A percentile compares a stretch with the other conserved stretches of the same genome.
These are phyloP conservation scores for Gallirallus australis DNA, from an alignment of 2,797 vertebrate species.

Conservation along the genomic window DNA sequence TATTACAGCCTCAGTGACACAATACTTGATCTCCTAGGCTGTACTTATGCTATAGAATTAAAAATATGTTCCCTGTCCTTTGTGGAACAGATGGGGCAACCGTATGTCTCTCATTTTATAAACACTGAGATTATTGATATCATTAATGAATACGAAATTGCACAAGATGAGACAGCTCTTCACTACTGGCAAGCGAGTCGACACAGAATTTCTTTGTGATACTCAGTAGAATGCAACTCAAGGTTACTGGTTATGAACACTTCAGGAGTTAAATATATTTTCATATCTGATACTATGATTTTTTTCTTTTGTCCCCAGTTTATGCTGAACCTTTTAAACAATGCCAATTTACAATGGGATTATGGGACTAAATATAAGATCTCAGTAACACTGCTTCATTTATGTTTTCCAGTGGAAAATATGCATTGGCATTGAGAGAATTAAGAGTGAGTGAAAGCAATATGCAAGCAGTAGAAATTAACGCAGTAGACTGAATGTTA, in stretches of 20 bases:
- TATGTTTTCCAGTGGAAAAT: neutral
- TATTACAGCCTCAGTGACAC: neutral
- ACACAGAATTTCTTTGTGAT: neutral
- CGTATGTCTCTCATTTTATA: neutral
- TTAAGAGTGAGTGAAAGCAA: neutral
- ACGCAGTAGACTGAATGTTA: neutral
- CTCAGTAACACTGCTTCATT: neutral
- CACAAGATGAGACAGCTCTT: neutral
- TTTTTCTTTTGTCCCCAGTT: neutral
- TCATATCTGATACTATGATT: neutral
- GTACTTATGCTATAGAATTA: neutral
- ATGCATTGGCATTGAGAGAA: neutral
- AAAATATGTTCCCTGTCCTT: neutral
- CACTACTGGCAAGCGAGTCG: neutral
- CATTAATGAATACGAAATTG: neutral
- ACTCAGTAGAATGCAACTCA: neutral
- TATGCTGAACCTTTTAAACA: neutral
- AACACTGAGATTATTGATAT: slow-evolving; percentile 4
- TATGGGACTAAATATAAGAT: neutral
- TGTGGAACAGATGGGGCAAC: neutral
- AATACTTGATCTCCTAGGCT: neutral
- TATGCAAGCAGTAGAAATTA: neutral
- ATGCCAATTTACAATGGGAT: neutral
- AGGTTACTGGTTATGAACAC: neutral
- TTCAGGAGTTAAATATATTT: neutral